These are phyloP conservation scores for Dipus sagitta DNA, from an alignment of 2,797 vertebrate genomes.

Conservation along the genomic window DNA sequence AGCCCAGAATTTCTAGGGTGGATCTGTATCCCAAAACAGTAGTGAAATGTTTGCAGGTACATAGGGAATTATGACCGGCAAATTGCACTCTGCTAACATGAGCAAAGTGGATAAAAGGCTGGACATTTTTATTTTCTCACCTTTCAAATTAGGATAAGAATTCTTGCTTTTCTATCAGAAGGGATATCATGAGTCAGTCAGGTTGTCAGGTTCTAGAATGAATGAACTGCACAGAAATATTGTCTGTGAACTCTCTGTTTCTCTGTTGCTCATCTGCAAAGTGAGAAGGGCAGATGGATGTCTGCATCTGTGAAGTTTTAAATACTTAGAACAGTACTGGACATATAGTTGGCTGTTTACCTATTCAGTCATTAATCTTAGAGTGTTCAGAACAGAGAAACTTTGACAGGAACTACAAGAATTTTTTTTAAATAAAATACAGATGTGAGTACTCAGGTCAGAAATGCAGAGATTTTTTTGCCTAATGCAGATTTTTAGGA, in stretches of 20 bases:
- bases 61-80: neutral
- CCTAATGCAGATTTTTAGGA: neutral
- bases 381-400: neutral
- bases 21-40: neutral
- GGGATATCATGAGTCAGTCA: neutral
- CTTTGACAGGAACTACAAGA: neutral
- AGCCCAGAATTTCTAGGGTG: neutral
- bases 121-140: slow-evolving; percentile 16
- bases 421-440: neutral
- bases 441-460: neutral
- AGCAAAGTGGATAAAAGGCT: neutral
- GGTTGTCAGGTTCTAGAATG: neutral
- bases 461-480: neutral
- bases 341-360: neutral
- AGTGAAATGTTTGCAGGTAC: neutral
- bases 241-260: neutral
- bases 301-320: neutral
- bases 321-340: neutral
- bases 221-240: neutral
- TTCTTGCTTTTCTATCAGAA: neutral
- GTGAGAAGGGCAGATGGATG: neutral
- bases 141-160: neutral
- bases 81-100: neutral
- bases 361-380: neutral
- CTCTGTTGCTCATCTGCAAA: slow-evolving; percentile 25